phyloP scores from a whole-genome alignment of 37 sponge, comb jelly and placozoan genomes.

The Halichondria panicea region DNA sequence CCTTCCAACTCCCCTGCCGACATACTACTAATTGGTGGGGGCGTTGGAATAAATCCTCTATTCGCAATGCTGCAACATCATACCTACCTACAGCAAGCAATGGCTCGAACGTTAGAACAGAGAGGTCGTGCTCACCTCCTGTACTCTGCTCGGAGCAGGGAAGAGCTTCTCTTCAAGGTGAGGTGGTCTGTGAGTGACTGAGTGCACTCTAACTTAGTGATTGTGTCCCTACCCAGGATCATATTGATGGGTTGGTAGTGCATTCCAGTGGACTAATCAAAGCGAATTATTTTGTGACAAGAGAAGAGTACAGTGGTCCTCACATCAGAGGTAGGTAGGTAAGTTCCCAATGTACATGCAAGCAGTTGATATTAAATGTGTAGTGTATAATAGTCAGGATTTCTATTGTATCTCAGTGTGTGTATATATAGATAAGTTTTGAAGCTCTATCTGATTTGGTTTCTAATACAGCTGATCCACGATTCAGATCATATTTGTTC shows the following conservation, averaged over 20 bases:
- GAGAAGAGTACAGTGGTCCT: not conserved
- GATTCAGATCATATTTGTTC: too few relatives aligned
- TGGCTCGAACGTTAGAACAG: not conserved
- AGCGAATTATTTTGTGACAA: slow-evolving; percentile 55
- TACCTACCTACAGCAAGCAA: slow-evolving; percentile 1
- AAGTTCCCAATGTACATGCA: too few relatives aligned
- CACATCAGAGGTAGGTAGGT: too few relatives aligned
- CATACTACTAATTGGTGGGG: slow-evolving; percentile 78
- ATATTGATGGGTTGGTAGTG: slow-evolving; percentile 29
- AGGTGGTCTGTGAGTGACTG: too few relatives aligned
- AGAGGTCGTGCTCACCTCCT: slow-evolving; percentile 53
- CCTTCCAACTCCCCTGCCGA: not conserved
- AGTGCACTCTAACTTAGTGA: too few relatives aligned
- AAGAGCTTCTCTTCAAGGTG: slow-evolving; percentile 77
- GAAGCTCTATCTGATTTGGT: too few relatives aligned
- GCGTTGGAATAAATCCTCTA: slow-evolving; percentile 86
- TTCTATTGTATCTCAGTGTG: not conserved
- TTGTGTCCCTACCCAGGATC: not conserved
- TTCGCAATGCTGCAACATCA: slow-evolving; percentile 74
- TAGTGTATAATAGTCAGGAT: not conserved
- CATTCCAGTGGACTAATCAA: slow-evolving; percentile 1
- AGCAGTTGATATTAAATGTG: not conserved
- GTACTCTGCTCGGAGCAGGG: slow-evolving; percentile 38
- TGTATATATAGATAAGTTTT: too few relatives aligned
- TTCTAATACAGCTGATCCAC: too few relatives aligned